Conservation (phyloP, 2,888 invertebrate genomes). For the Orthosia cruda region DNA sequence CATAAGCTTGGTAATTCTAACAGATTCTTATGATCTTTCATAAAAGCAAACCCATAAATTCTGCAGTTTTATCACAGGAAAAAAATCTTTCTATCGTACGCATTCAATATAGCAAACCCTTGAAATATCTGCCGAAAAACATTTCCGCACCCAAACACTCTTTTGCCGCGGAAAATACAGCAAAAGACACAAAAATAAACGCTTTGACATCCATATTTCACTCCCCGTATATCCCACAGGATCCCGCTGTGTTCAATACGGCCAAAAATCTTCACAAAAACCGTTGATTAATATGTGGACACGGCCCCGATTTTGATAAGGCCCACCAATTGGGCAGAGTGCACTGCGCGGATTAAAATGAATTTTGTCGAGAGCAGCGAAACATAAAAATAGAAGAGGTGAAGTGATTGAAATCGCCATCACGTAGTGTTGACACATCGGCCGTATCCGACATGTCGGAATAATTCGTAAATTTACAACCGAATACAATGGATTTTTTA, state of each 20-base stretch:
- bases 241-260: conserved; percentile 50
- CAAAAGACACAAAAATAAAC: conserved; percentile 47
- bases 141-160: conserved; percentile 28
- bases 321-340: conserved; percentile 82
- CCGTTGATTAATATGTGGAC: conserved; percentile 81
- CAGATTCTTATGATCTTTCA: not conserved
- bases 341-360: conserved; percentile 82
- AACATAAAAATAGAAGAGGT: conserved; percentile 75
- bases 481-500: conserved; percentile 28
- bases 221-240: conserved; percentile 25
- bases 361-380: conserved; percentile 76
- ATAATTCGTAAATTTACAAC: conserved; percentile 77
- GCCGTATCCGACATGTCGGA: conserved; percentile 71
- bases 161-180: conserved; percentile 17
- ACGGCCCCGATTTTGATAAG: conserved; percentile 78
- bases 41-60: not conserved
- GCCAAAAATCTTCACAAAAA: conserved; percentile 59
- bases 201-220: conserved; percentile 56
- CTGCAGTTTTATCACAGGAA: not conserved
- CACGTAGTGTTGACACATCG: conserved; percentile 84
- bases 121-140: conserved; percentile 13
- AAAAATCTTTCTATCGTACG: not conserved
- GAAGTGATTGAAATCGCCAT: conserved; percentile 82
- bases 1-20: not conserved
- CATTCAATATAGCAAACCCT: conserved; percentile 6